Conservation (phyloP, 2,797 vertebrate species). For the Paramormyrops hopkinsi region DNA sequence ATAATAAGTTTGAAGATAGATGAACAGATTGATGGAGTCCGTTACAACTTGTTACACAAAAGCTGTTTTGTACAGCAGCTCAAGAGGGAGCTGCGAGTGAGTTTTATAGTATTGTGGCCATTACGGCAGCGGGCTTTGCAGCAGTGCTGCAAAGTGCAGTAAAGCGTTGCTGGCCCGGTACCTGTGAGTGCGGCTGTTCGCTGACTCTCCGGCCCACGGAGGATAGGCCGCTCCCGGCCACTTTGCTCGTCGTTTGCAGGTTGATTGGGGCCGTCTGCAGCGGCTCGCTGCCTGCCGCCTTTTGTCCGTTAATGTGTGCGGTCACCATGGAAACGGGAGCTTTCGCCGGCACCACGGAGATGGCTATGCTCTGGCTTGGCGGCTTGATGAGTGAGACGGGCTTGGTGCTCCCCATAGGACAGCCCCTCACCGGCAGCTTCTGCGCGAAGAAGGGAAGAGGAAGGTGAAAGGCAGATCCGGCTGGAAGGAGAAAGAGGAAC, state of each 20-base stretch:
- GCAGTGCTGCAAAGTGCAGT: constrained; percentile 4
- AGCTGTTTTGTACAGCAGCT: background rate
- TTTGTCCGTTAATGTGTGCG: constrained; percentile 73
- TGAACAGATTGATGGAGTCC: background rate
- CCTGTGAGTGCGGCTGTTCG: constrained; percentile 61
- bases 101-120: background rate
- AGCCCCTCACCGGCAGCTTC: constrained; percentile 74
- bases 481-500: background rate
- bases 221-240: constrained; percentile 38
- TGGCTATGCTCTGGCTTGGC: constrained; percentile 63
- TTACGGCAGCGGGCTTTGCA: background rate
- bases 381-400: constrained; percentile 67
- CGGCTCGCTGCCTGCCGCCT: constrained; percentile 55
- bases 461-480: background rate
- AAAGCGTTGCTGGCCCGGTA: constrained; percentile 32
- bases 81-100: background rate
- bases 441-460: constrained; percentile 33
- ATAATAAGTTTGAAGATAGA: background rate
- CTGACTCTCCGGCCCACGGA: constrained; percentile 50
- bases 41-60: background rate
- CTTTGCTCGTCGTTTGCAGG: constrained; percentile 61
- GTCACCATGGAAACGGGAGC: constrained; percentile 77
- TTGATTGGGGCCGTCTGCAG: constrained; percentile 67
- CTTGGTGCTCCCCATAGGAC: constrained; percentile 64
- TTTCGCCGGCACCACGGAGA: constrained; percentile 69